phyloP scores from a whole-genome alignment of 1,140 invertebrate species.

The Cotesia typhae region DNA sequence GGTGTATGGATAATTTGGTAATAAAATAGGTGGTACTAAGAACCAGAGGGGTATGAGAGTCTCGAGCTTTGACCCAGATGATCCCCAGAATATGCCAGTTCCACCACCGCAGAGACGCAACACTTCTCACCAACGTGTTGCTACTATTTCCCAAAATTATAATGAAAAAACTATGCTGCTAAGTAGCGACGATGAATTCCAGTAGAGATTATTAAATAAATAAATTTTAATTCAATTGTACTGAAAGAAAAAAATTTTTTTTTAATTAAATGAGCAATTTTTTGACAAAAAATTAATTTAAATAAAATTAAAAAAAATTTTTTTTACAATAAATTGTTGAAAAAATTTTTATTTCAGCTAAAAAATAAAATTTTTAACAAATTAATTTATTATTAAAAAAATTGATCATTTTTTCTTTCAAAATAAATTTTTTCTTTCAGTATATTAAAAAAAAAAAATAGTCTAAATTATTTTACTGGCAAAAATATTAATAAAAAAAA shows the following conservation, averaged over 20 bases:
- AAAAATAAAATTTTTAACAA: too few species aligned
- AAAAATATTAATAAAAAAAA: too few species aligned
- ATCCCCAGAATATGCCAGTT: conserved; percentile 67
- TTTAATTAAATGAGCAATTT: too few species aligned
- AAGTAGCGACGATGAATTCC: conserved; percentile 96
- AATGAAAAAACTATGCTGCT: conserved; percentile 96
- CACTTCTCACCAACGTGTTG: conserved; percentile 73
- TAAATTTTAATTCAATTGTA: conserved; percentile 9
- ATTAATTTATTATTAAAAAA: too few species aligned
- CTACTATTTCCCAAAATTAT: conserved; percentile 84
- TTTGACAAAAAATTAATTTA: too few species aligned
- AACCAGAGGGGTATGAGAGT: conserved; percentile 73
- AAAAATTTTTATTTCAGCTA: too few species aligned
- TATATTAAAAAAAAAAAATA: background rate
- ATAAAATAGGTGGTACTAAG: conserved; percentile 68
- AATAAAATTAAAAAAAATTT: too few species aligned
- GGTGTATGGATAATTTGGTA: conserved; percentile 9
- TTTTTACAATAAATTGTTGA: too few species aligned
- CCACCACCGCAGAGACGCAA: conserved; percentile 68
- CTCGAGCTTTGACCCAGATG: conserved; percentile 75
- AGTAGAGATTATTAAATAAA: conserved; percentile 65
- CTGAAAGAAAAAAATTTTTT: too few species aligned
- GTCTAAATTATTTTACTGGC: too few species aligned
- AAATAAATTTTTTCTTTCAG: too few species aligned
- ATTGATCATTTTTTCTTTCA: too few species aligned